Evolutionary conservation across 2,888 invertebrate species (phyloP).

Genomic region (Dyspetes luteomarginatus): DNA sequence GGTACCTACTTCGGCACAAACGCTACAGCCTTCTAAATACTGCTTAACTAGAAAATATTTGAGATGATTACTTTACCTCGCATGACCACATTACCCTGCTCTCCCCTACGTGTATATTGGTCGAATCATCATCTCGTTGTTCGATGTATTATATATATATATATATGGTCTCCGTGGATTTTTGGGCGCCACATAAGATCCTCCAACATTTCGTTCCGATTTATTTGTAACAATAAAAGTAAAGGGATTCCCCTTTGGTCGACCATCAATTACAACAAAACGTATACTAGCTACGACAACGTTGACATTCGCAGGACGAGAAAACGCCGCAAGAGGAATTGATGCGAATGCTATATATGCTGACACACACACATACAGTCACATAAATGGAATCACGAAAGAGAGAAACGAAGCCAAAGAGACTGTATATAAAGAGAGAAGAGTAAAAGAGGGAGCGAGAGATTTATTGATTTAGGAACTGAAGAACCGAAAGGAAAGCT

Average conservation of each 20-base stretch:
- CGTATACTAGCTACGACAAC: slow-evolving; percentile 46
- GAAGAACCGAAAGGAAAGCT: slow-evolving; percentile 65
- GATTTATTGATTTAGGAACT: slow-evolving; percentile 67
- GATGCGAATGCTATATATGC: neutral
- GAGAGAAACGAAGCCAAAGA: slow-evolving; percentile 35
- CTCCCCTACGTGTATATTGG: no score
- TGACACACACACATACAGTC: neutral
- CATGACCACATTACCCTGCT: no score
- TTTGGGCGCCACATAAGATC: slow-evolving; percentile 44
- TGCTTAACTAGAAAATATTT: no score
- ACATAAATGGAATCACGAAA: slow-evolving; percentile 4
- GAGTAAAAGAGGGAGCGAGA: slow-evolving; percentile 53
- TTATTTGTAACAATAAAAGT: slow-evolving; percentile 66
- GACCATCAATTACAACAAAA: slow-evolving; percentile 65
- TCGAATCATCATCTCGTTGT: slow-evolving; percentile 7
- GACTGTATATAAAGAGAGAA: neutral
- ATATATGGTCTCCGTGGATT: slow-evolving; percentile 25
- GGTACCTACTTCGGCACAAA: no score
- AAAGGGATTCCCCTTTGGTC: slow-evolving; percentile 57
- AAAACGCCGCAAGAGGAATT: slow-evolving; percentile 42
- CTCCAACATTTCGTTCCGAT: slow-evolving; percentile 53
- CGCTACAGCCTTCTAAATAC: no score
- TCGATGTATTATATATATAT: no score
- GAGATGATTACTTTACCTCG: no score
- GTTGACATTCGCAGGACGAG: slow-evolving; percentile 48